Percentiles rank a stretch among this genome's conserved stretches.
phyloP scores from a whole-genome alignment of 2,797 vertebrate species.

The Manis crassicaudata region DNA sequence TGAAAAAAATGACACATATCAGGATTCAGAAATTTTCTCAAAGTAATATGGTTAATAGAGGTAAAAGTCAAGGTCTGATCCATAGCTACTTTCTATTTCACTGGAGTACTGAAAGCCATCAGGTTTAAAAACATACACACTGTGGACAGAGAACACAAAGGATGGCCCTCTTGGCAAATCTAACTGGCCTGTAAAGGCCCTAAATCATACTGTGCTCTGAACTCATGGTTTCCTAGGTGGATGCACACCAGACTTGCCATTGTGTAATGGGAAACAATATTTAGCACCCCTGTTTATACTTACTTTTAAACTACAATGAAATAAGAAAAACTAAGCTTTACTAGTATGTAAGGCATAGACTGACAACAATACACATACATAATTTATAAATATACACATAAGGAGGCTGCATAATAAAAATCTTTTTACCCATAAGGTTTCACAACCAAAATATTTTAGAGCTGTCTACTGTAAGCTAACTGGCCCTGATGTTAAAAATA shows the following conservation, averaged over 20 bases:
- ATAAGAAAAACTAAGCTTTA: background rate
- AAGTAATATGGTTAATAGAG: background rate
- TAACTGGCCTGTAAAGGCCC: background rate
- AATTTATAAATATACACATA: background rate
- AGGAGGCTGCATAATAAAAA: background rate
- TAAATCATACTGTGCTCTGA: background rate
- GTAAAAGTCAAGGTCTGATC: background rate
- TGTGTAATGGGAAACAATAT: background rate
- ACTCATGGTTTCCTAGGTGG: background rate
- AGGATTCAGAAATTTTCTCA: background rate
- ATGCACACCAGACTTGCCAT: background rate
- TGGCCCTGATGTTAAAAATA: background rate
- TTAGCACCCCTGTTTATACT: background rate
- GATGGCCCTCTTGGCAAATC: background rate
- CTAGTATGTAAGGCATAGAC: background rate
- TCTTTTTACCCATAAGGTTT: background rate
- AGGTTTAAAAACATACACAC: background rate
- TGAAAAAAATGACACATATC: background rate
- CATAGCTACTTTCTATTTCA: background rate
- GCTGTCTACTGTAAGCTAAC: background rate
- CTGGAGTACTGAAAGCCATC: background rate
- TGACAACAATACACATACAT: background rate
- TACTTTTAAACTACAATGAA: constrained; percentile 4
- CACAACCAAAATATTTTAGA: background rate
- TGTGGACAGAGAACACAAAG: background rate